Evolutionary conservation across 1,140 invertebrate species (phyloP).

Genomic region (Lutraria rhynchaena): DNA sequence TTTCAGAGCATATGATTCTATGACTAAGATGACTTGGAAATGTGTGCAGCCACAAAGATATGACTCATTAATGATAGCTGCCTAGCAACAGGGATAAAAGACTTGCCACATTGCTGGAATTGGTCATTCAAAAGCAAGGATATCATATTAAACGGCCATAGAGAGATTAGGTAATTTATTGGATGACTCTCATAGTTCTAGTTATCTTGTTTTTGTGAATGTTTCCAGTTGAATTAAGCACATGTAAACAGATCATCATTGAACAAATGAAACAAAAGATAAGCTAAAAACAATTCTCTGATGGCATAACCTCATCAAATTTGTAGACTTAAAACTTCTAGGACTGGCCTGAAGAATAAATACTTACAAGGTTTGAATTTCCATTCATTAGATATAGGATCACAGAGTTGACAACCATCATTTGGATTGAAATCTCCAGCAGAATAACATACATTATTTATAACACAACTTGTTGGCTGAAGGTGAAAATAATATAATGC

Average conservation of each 20-base stretch:
- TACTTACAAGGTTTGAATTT: constrained; percentile 35
- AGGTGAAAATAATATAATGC: not conserved
- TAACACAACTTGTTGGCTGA: constrained; percentile 39
- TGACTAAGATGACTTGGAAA: too few relatives aligned
- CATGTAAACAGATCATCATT: not conserved
- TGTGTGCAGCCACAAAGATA: too few relatives aligned
- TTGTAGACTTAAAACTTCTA: not conserved
- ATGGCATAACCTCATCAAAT: not conserved
- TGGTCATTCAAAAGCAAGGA: too few relatives aligned
- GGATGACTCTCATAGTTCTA: too few relatives aligned
- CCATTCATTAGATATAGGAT: constrained; percentile 37
- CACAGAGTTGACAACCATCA: constrained; percentile 22
- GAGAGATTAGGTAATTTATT: too few relatives aligned
- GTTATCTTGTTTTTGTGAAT: too few relatives aligned
- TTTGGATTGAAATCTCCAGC: constrained; percentile 27
- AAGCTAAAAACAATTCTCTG: not conserved
- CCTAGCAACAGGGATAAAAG: too few relatives aligned
- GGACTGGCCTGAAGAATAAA: not conserved
- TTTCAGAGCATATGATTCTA: too few relatives aligned
- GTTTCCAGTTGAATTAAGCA: too few relatives aligned
- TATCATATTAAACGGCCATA: too few relatives aligned
- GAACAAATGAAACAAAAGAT: not conserved
- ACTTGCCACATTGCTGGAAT: too few relatives aligned
- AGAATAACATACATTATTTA: constrained; percentile 27
- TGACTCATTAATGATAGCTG: too few relatives aligned